Evolutionary conservation across 23 tunicate genomes (phyloP).

Genomic region (Aplidium turbinatum): DNA sequence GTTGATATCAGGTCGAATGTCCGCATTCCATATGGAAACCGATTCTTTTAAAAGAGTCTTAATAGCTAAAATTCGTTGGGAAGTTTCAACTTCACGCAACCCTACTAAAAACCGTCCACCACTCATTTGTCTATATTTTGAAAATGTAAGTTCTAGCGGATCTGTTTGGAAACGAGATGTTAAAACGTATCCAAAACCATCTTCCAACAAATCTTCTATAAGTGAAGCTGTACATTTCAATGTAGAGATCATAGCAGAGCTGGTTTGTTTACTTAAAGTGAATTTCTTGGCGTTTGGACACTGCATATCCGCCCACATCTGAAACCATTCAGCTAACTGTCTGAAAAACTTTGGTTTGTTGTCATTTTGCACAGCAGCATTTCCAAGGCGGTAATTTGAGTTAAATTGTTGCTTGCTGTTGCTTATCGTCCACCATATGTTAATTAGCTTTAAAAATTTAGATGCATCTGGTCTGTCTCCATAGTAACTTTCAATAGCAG

Average conservation of each 20-base stretch:
- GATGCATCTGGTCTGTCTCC: neutral
- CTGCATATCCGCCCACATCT: neutral
- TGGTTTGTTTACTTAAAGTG: slow-evolving; percentile 2
- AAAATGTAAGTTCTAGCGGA: neutral
- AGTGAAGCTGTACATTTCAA: slow-evolving; percentile 10
- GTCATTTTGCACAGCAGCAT: slow-evolving; percentile 1
- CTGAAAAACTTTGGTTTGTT: slow-evolving; percentile 10
- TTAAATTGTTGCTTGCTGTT: slow-evolving; percentile 20
- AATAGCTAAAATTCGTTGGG: no score
- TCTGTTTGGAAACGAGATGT: slow-evolving; percentile 6
- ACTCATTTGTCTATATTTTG: neutral
- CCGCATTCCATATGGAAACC: no score
- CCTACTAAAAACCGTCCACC: neutral
- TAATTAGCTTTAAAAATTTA: neutral
- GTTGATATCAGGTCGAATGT: no score
- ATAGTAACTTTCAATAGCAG: slow-evolving; percentile 21
- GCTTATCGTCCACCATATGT: slow-evolving; percentile 2
- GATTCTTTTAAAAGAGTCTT: no score
- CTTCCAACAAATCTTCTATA: slow-evolving; percentile 1
- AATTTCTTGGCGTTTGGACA: neutral
- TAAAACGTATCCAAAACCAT: neutral
- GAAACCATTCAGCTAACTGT: neutral
- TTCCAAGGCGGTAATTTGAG: slow-evolving; percentile 1
- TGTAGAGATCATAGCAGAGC: neutral
- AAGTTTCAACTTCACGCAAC: neutral